phyloP scores from a whole-genome alignment of 2,797 vertebrate species.

The Sardinella longiceps region DNA sequence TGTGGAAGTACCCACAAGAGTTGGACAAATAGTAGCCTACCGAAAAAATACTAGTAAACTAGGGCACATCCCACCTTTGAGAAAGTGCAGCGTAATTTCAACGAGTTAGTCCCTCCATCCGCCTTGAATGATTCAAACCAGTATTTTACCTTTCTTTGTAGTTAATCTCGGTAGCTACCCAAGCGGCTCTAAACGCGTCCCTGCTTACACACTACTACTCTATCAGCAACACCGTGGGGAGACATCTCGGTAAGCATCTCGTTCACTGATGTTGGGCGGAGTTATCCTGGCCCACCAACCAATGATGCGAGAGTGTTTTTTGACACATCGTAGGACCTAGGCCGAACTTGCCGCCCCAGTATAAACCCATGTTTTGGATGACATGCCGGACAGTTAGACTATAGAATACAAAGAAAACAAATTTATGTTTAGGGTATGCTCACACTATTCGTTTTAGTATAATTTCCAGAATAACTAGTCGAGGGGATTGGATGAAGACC shows the following conservation, averaged over 20 bases:
- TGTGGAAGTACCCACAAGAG: neutral
- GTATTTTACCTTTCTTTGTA: neutral
- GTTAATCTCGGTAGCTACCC: neutral
- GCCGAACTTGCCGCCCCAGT: neutral
- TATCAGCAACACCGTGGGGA: neutral
- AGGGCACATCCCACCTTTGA: neutral
- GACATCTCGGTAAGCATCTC: conserved; percentile 40
- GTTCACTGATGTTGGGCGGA: conserved; percentile 58
- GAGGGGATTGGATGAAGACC: too few species aligned
- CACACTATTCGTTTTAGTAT: too few species aligned
- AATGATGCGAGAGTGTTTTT: neutral
- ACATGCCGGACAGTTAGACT: too few species aligned
- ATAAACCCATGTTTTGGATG: too few species aligned
- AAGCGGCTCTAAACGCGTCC: neutral
- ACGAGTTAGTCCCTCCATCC: neutral
- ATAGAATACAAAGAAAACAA: too few species aligned
- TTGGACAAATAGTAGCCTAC: neutral
- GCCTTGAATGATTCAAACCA: neutral
- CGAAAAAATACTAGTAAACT: neutral
- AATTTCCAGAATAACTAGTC: too few species aligned
- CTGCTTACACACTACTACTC: neutral
- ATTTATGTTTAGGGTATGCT: too few species aligned
- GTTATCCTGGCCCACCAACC: conserved; percentile 30
- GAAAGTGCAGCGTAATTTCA: neutral
- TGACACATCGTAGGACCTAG: neutral